These are phyloP conservation scores for Eupithecia dodoneata DNA, from an alignment of 2,888 invertebrate species.

Conservation along the genomic window DNA sequence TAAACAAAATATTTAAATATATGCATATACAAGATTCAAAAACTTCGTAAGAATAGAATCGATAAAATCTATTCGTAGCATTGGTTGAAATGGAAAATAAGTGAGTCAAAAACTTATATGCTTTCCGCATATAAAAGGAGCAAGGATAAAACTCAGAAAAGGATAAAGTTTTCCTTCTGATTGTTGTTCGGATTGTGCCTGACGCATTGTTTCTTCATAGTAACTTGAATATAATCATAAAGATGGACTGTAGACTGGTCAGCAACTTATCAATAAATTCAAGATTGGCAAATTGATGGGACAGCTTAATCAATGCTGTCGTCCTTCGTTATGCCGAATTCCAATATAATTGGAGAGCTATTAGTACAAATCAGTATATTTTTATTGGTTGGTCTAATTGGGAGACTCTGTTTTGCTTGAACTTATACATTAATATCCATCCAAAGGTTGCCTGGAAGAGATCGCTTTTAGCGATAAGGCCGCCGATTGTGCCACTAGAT, in stretches of 20 bases:
- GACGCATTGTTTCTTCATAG: background rate
- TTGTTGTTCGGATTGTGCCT: background rate
- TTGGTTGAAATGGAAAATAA: background rate
- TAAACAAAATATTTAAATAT: too few species aligned
- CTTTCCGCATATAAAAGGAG: background rate
- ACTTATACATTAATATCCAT: conserved; percentile 1
- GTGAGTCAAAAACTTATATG: background rate
- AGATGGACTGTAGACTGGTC: background rate
- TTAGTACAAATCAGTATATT: conserved; percentile 48
- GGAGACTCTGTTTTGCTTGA: background rate
- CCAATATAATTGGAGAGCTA: conserved; percentile 58
- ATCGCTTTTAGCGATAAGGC: too few species aligned
- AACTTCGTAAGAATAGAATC: background rate
- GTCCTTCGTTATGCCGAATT: conserved; percentile 56
- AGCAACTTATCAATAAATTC: conserved; percentile 23
- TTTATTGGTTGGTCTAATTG: conserved; percentile 13
- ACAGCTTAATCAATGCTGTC: conserved; percentile 52
- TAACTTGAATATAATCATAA: conserved; percentile 15
- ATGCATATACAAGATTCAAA: background rate
- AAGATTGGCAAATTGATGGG: conserved; percentile 47
- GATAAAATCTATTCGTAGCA: background rate
- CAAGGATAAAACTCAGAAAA: background rate
- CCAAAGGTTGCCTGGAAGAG: too few species aligned
- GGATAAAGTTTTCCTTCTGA: background rate
- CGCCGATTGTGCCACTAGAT: too few species aligned